These are phyloP conservation scores for Carduelis carduelis DNA, from an alignment of 2,797 vertebrate species.

Conservation along the genomic window DNA sequence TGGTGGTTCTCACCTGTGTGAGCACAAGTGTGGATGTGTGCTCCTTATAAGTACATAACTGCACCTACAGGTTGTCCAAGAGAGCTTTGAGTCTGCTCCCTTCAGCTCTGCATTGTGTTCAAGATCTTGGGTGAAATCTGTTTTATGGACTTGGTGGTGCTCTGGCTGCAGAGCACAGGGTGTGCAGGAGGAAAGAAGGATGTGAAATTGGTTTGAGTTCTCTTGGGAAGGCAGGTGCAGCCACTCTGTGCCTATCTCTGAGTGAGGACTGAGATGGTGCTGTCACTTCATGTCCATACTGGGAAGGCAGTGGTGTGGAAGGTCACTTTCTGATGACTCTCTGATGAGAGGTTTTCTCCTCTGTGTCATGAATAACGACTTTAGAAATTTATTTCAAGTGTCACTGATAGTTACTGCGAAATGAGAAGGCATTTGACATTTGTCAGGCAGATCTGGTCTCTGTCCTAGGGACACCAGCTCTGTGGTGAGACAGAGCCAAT, in stretches of 20 bases:
- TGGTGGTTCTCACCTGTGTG: neutral
- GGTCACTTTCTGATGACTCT: neutral
- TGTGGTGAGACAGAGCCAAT: neutral
- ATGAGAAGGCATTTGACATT: neutral
- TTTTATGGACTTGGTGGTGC: neutral
- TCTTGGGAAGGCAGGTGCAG: neutral
- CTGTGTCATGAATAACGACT: neutral
- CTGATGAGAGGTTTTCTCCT: neutral
- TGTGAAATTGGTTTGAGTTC: neutral
- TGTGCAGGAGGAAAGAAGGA: neutral
- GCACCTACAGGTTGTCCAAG: neutral
- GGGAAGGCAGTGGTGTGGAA: neutral
- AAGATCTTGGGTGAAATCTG: neutral
- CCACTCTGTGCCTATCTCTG: neutral
- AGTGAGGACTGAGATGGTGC: neutral
- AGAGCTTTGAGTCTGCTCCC: neutral
- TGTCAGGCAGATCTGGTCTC: neutral
- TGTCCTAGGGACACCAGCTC: neutral
- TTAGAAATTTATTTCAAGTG: neutral
- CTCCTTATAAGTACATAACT: neutral
- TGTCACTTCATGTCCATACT: neutral
- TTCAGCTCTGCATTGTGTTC: neutral
- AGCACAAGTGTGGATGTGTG: neutral
- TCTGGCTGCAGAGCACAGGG: neutral
- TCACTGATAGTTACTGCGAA: neutral